Conservation (phyloP, 2,797 vertebrate species). For the Gouania willdenowi region DNA sequence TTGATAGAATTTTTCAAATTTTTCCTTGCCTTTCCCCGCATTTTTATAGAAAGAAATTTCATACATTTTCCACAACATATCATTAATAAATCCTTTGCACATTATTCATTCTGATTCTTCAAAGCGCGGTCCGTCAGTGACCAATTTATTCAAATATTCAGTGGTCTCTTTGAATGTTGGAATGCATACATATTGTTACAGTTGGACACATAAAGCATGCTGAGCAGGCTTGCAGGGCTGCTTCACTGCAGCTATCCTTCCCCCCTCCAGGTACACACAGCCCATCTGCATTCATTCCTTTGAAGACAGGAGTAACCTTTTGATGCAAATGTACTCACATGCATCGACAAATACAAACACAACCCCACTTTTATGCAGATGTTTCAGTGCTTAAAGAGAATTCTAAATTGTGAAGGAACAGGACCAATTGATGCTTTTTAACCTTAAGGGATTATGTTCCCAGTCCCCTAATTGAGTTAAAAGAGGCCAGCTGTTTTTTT, state of each 20-base stretch:
- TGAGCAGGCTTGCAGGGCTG: constrained; percentile 33
- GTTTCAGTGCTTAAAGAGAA: constrained; percentile 80
- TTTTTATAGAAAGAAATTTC: constrained; percentile 13
- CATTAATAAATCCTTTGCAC: constrained; percentile 42
- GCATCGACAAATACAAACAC: constrained; percentile 10
- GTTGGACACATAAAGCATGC: constrained; percentile 41
- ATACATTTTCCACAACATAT: constrained; percentile 35
- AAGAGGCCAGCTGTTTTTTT: constrained; percentile 82
- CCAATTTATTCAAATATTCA: constrained; percentile 66
- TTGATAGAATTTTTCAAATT: too few species aligned
- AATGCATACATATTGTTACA: constrained; percentile 52
- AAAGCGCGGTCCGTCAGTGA: constrained; percentile 54
- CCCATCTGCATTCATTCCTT: constrained; percentile 38
- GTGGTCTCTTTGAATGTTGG: constrained; percentile 59
- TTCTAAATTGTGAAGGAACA: constrained; percentile 64
- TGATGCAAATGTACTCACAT: constrained; percentile 27
- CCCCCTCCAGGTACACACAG: constrained; percentile 31
- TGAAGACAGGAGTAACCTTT: constrained; percentile 44
- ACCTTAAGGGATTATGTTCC: constrained; percentile 79
- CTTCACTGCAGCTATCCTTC: constrained; percentile 28
- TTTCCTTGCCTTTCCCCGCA: constrained; percentile 5
- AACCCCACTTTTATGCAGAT: constrained; percentile 44
- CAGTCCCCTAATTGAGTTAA: constrained; percentile 81
- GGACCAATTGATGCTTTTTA: constrained; percentile 71
- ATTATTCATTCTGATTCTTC: constrained; percentile 62